phyloP scores from a whole-genome alignment of 2,888 invertebrate genomes.

The Polydesmus complanatus region DNA sequence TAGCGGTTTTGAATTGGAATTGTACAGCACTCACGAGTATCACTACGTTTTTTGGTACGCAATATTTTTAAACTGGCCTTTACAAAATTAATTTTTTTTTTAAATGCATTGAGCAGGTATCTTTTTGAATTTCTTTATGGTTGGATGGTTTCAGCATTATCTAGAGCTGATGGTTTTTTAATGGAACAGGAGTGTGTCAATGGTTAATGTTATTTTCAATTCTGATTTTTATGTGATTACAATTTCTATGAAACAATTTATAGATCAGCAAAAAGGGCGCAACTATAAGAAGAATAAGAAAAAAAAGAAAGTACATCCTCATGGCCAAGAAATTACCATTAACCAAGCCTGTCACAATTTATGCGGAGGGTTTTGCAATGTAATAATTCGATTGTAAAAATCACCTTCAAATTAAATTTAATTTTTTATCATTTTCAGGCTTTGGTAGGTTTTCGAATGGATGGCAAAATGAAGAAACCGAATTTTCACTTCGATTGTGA shows the following conservation, averaged over 20 bases:
- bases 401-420: not conserved
- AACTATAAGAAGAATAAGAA: slow-evolving; percentile 41
- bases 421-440: slow-evolving; percentile 43
- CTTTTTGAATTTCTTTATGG: slow-evolving; percentile 87
- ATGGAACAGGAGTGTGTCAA: slow-evolving; percentile 54
- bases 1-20: slow-evolving; percentile 85
- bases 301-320: slow-evolving; percentile 49
- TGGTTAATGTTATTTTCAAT: slow-evolving; percentile 24
- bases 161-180: slow-evolving; percentile 72
- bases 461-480: slow-evolving; percentile 68
- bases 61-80: not conserved
- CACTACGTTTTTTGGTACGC: slow-evolving; percentile 83
- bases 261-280: slow-evolving; percentile 22
- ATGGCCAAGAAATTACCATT: slow-evolving; percentile 68
- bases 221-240: not conserved
- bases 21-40: slow-evolving; percentile 92
- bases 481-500: slow-evolving; percentile 83
- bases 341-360: slow-evolving; percentile 85
- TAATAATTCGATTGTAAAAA: slow-evolving; percentile 27
- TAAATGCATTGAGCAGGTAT: slow-evolving; percentile 48
- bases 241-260: not conserved
- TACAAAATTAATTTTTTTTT: slow-evolving; percentile 1
- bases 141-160: slow-evolving; percentile 80
- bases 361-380: slow-evolving; percentile 91
- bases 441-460: slow-evolving; percentile 74